phyloP scores from a whole-genome alignment of 2,888 invertebrate species.

The Tetranychus piercei region DNA sequence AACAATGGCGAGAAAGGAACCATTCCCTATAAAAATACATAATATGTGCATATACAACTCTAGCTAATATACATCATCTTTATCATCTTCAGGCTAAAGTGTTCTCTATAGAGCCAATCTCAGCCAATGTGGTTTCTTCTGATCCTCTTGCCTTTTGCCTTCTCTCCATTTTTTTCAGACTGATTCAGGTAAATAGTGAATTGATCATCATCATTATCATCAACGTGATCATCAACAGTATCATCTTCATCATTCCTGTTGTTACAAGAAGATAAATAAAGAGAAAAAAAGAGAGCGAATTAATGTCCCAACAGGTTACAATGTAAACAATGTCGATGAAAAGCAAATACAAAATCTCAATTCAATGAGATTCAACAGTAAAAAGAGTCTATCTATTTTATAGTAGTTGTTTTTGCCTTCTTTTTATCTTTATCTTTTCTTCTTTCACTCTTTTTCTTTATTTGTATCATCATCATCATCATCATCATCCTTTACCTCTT shows the following conservation, averaged over 20 bases:
- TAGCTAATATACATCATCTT: neutral
- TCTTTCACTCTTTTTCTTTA: neutral
- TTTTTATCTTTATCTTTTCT: neutral
- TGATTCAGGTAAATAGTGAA: neutral
- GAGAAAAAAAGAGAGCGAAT: neutral
- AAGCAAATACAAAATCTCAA: neutral
- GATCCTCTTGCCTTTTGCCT: neutral
- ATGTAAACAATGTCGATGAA: neutral
- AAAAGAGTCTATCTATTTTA: neutral
- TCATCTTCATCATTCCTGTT: neutral
- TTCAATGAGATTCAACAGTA: neutral
- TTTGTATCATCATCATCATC: neutral
- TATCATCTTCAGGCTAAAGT: neutral
- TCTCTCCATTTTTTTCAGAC: neutral
- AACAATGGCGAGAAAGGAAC: neutral
- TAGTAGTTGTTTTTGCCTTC: neutral
- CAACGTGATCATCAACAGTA: neutral
- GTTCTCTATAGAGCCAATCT: neutral
- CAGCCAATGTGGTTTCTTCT: neutral
- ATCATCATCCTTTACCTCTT: no score
- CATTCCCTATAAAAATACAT: neutral
- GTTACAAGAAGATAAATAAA: neutral
- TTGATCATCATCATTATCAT: neutral
- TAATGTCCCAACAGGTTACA: slow-evolving; percentile 1
- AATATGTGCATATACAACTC: neutral